Percentiles rank a stretch among this genome's conserved stretches.
phyloP scores from a whole-genome alignment of 2,888 invertebrate species.

The Oligia fasciuncula region DNA sequence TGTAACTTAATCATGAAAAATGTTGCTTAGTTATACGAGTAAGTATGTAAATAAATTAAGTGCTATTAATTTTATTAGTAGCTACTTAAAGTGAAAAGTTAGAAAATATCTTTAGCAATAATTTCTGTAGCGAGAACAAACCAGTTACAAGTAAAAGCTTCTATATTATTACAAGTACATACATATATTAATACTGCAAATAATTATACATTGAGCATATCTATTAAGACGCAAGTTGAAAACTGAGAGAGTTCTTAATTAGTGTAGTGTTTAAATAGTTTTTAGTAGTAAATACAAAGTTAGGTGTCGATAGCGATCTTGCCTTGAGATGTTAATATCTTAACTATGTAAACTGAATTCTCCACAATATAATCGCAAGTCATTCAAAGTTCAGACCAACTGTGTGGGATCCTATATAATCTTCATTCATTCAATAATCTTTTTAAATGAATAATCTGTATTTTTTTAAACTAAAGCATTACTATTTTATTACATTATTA shows the following conservation, averaged over 20 bases:
- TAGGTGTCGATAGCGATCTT: neutral
- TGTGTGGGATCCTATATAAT: too few species aligned
- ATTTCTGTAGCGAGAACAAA: conserved; percentile 34
- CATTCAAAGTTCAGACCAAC: neutral
- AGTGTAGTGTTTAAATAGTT: neutral
- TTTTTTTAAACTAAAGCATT: too few species aligned
- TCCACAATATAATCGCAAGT: neutral
- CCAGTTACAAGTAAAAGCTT: conserved; percentile 41
- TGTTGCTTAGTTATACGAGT: neutral
- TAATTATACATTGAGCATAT: conserved; percentile 40
- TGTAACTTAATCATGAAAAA: neutral
- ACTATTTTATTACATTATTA: too few species aligned
- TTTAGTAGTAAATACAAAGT: neutral
- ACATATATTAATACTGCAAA: conserved; percentile 3
- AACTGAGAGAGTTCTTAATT: conserved; percentile 12
- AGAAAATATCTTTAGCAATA: conserved; percentile 14
- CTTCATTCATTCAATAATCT: too few species aligned
- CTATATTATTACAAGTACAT: conserved; percentile 11
- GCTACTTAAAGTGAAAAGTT: conserved; percentile 25
- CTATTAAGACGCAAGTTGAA: conserved; percentile 17
- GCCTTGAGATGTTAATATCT: neutral
- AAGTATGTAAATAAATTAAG: neutral
- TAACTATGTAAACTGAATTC: neutral
- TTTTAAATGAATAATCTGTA: too few species aligned
- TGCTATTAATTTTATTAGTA: conserved; percentile 4